phyloP scores from a whole-genome alignment of 2,113 vertebrate genomes.

The Gobio gobio region DNA sequence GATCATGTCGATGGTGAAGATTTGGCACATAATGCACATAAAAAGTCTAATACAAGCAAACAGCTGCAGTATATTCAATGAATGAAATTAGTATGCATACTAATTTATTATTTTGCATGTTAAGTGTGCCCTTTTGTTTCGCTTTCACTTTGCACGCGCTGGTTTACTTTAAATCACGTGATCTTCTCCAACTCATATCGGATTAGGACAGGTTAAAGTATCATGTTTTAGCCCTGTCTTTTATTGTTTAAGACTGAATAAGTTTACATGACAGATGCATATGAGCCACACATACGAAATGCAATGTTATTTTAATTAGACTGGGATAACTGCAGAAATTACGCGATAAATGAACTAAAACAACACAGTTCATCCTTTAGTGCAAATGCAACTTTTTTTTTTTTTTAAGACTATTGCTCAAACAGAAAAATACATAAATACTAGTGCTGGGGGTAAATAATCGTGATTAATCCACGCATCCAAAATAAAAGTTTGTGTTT shows the following conservation, averaged over 20 bases:
- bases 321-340: neutral
- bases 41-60: neutral
- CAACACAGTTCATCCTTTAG: neutral
- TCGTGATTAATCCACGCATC: no score
- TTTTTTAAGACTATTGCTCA: neutral
- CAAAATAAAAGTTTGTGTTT: no score
- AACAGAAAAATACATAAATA: neutral
- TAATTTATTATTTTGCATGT: neutral
- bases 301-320: neutral
- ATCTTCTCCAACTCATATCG: neutral
- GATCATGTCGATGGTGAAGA: neutral
- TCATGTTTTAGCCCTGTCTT: neutral
- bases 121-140: neutral
- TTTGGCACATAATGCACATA: neutral
- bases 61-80: neutral
- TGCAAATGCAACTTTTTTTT: neutral
- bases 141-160: conserved; percentile 9
- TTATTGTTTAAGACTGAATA: neutral
- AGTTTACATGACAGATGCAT: neutral
- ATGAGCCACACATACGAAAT: neutral
- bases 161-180: conserved; percentile 51
- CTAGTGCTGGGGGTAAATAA: no score
- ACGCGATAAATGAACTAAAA: neutral
- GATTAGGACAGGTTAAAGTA: neutral
- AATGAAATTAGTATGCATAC: no score